phyloP scores from a whole-genome alignment of 1,140 invertebrate genomes.

The Plectrocnemia conspersa region DNA sequence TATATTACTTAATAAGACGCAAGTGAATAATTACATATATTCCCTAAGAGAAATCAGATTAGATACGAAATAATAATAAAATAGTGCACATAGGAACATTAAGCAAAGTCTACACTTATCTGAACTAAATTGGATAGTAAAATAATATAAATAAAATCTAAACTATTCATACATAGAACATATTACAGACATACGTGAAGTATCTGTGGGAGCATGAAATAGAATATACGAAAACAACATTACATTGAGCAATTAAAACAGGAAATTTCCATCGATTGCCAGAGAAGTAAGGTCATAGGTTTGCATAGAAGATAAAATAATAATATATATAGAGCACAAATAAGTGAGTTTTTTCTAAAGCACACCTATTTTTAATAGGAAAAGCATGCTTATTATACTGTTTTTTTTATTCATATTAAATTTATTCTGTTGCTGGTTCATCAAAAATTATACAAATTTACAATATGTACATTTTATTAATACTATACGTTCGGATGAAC shows the following conservation, averaged over 20 bases:
- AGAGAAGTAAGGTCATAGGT: constrained; percentile 30
- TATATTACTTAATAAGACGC: too few relatives aligned
- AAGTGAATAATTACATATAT: too few relatives aligned
- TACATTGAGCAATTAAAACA: constrained; percentile 34
- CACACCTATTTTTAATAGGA: constrained; percentile 22
- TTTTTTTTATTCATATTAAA: not conserved
- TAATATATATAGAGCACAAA: constrained; percentile 27
- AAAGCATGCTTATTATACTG: constrained; percentile 25
- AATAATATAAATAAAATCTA: constrained; percentile 20
- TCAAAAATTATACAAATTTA: not conserved
- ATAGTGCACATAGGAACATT: too few relatives aligned
- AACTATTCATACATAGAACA: constrained; percentile 34
- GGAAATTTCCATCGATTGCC: constrained; percentile 30
- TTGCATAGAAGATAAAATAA: constrained; percentile 31
- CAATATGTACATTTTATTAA: not conserved
- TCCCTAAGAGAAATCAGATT: too few relatives aligned
- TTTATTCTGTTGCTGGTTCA: not conserved
- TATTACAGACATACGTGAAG: constrained; percentile 37
- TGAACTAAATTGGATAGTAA: too few relatives aligned
- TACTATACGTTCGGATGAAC: not conserved
- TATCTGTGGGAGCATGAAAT: constrained; percentile 36
- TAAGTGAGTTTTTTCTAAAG: constrained; percentile 28
- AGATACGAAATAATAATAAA: too few relatives aligned
- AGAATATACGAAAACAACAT: constrained; percentile 35
- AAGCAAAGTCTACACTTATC: too few relatives aligned